These are phyloP conservation scores for Pedicia rivosa DNA, from an alignment of 2,888 invertebrate genomes.

Conservation along the genomic window DNA sequence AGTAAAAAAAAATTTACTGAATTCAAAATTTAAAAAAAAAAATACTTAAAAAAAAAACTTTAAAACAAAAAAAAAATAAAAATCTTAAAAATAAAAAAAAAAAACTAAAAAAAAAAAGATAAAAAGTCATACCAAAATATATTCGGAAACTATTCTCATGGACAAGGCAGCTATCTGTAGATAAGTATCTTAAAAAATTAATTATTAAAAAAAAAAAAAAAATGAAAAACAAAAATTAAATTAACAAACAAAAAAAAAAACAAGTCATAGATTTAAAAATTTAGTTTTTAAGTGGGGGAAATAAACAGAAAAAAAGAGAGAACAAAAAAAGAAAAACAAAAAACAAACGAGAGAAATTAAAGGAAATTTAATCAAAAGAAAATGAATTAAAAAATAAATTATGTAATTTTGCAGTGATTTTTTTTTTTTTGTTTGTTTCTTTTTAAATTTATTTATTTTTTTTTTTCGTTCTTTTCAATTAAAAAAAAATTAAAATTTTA, in stretches of 20 bases:
- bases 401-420: background rate
- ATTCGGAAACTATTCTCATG: constrained; percentile 24
- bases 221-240: background rate
- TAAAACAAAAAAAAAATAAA: constrained; percentile 10
- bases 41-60: constrained; percentile 6
- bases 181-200: constrained; percentile 20
- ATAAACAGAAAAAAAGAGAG: background rate
- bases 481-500: no score
- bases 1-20: constrained; percentile 10
- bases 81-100: constrained; percentile 9
- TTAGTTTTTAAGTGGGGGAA: background rate
- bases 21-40: constrained; percentile 5
- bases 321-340: background rate
- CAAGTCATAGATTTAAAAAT: background rate
- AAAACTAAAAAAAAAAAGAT: constrained; percentile 19
- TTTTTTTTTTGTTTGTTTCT: no score
- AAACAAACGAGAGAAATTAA: background rate
- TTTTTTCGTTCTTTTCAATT: no score
- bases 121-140: constrained; percentile 6
- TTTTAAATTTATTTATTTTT: background rate
- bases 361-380: background rate
- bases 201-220: background rate
- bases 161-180: constrained; percentile 33
- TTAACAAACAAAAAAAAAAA: background rate
- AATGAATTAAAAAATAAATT: background rate